Evolutionary conservation across 2,888 invertebrate genomes (phyloP).

Genomic region (Osedax frankpressi): DNA sequence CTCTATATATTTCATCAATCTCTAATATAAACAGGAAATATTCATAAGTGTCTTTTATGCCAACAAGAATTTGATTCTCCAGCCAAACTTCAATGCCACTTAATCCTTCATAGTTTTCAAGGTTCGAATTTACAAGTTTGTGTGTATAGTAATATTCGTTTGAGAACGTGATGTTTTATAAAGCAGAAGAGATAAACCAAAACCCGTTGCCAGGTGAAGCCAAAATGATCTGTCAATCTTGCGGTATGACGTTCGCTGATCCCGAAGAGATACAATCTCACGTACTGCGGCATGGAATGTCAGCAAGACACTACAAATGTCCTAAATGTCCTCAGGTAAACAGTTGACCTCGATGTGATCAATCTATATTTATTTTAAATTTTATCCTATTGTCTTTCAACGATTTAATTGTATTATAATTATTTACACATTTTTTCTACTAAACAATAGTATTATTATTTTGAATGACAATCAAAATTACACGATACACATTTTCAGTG

Average conservation of each 20-base stretch:
- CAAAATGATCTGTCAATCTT: constrained; percentile 68
- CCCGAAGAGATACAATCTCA: constrained; percentile 69
- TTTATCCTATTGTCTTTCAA: no score
- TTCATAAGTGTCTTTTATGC: constrained; percentile 67
- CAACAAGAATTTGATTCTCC: constrained; percentile 56
- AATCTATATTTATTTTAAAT: no score
- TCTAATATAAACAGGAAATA: constrained; percentile 40
- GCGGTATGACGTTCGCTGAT: constrained; percentile 72
- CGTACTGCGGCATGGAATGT: constrained; percentile 66
- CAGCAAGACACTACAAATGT: constrained; percentile 60
- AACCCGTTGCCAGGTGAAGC: constrained; percentile 47
- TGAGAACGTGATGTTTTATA: no score
- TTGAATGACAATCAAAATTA: no score
- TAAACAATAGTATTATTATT: no score
- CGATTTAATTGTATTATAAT: no score
- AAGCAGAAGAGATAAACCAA: no score
- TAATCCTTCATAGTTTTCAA: constrained; percentile 82
- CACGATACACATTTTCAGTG: not conserved
- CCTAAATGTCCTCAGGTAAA: not conserved
- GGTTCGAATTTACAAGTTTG: constrained; percentile 51
- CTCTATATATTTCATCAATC: no score
- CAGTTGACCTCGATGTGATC: no score
- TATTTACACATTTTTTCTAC: no score
- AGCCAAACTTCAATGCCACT: constrained; percentile 68
- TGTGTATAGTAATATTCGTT: no score